These are phyloP conservation scores for Platyrinchus mystaceus DNA, from an alignment of 2,797 vertebrate genomes.

Conservation along the genomic window DNA sequence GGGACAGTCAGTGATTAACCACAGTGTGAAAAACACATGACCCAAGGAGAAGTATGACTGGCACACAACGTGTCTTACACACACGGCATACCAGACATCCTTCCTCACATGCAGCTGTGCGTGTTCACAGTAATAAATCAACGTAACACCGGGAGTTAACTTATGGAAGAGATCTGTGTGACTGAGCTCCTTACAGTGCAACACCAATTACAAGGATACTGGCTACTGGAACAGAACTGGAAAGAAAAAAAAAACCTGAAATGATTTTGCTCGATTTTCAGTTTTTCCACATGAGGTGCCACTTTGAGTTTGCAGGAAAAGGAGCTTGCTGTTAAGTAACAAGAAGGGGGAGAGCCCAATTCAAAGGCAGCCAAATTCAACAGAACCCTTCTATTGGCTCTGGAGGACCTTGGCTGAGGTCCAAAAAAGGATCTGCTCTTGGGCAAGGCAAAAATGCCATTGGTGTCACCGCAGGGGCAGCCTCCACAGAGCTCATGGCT, in stretches of 20 bases:
- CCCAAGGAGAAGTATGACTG: slow-evolving; percentile 16
- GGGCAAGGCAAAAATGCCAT: background rate
- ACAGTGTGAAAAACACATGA: slow-evolving; percentile 38
- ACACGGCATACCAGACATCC: background rate
- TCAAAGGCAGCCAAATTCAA: slow-evolving; percentile 16
- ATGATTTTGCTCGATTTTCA: slow-evolving; percentile 28
- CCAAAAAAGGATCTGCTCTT: background rate
- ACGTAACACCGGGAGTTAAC: background rate
- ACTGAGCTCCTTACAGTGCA: background rate
- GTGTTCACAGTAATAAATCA: slow-evolving; percentile 1
- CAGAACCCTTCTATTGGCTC: background rate
- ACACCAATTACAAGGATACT: background rate
- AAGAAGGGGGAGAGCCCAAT: background rate
- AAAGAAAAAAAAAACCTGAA: background rate
- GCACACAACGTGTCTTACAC: background rate
- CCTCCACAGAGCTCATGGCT: background rate
- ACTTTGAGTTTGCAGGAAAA: slow-evolving; percentile 24
- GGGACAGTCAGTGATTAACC: slow-evolving; percentile 23
- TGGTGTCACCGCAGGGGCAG: background rate
- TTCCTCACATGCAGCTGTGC: background rate
- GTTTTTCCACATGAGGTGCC: slow-evolving; percentile 43
- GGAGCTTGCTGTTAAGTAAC: slow-evolving; percentile 1
- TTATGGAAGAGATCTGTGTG: background rate
- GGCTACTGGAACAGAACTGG: background rate
- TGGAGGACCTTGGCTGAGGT: background rate